phyloP scores from a whole-genome alignment of 2,113 vertebrate species.

The Emydura subglobosa region DNA sequence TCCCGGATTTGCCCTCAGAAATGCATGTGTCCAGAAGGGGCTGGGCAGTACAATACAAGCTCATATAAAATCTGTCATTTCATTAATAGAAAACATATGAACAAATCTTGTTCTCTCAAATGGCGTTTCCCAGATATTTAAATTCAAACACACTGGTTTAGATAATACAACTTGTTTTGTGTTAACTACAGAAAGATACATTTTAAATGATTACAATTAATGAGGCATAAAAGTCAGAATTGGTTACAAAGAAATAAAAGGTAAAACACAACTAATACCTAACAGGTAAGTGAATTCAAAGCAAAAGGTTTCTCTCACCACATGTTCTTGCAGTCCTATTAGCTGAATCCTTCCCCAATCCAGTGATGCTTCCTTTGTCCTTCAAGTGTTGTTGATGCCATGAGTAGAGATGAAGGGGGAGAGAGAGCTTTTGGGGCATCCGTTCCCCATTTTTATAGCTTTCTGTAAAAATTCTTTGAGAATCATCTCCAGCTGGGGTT shows the following conservation, averaged over 20 bases:
- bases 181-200: background rate
- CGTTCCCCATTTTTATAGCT: background rate
- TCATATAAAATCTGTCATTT: background rate
- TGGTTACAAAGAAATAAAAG: background rate
- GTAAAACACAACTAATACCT: background rate
- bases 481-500: background rate
- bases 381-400: background rate
- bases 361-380: background rate
- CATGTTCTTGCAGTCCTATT: background rate
- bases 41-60: background rate
- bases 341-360: background rate
- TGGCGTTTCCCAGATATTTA: background rate
- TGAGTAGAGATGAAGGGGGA: background rate
- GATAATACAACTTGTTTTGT: background rate
- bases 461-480: background rate
- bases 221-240: background rate
- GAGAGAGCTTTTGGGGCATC: background rate
- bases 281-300: background rate
- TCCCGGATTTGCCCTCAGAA: background rate
- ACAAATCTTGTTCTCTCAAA: background rate
- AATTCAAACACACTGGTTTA: background rate
- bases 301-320: background rate
- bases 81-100: background rate
- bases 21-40: background rate
- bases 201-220: background rate